Percentiles rank a stretch among this genome's conserved stretches.
Evolutionary conservation across 2,888 invertebrate genomes (phyloP).

Genomic region (Amiota mariae): DNA sequence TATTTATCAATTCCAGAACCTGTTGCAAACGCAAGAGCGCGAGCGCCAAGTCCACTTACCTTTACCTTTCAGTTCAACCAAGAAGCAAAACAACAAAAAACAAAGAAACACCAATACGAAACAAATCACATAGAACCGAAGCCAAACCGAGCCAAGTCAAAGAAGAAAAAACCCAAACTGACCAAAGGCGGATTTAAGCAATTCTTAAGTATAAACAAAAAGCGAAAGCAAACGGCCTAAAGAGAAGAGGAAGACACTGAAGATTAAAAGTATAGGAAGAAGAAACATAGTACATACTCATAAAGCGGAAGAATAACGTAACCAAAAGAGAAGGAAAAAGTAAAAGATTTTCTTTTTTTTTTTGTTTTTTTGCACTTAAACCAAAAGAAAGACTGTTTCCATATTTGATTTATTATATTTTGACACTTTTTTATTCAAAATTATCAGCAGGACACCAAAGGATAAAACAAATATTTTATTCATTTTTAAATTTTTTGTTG

Average conservation of each 20-base stretch:
- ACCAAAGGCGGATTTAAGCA: conserved; percentile 2
- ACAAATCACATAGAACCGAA: background rate
- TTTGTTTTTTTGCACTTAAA: too few relatives aligned
- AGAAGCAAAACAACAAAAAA: conserved; percentile 1
- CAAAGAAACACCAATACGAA: background rate
- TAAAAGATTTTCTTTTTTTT: too few relatives aligned
- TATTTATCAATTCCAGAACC: conserved; percentile 43
- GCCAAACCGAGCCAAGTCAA: background rate
- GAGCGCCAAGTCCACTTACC: conserved; percentile 32
- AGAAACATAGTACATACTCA: background rate
- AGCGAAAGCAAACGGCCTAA: conserved; percentile 29
- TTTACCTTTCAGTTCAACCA: conserved; percentile 38
- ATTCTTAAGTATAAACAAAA: conserved; percentile 13
- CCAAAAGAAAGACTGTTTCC: too few relatives aligned
- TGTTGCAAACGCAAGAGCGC: conserved; percentile 39
- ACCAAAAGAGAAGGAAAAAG: background rate
- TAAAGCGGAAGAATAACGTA: background rate
- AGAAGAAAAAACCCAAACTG: background rate
- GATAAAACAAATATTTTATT: conserved; percentile 44
- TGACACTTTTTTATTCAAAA: conserved; percentile 51
- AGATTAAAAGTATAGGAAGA: background rate
- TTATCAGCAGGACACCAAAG: conserved; percentile 20
- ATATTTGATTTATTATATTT: conserved; percentile 25
- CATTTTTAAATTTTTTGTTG: conserved; percentile 44
- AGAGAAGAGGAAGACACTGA: background rate